Conservation (phyloP, 2,888 invertebrate genomes). For the Euspilapteryx auroguttella region DNA sequence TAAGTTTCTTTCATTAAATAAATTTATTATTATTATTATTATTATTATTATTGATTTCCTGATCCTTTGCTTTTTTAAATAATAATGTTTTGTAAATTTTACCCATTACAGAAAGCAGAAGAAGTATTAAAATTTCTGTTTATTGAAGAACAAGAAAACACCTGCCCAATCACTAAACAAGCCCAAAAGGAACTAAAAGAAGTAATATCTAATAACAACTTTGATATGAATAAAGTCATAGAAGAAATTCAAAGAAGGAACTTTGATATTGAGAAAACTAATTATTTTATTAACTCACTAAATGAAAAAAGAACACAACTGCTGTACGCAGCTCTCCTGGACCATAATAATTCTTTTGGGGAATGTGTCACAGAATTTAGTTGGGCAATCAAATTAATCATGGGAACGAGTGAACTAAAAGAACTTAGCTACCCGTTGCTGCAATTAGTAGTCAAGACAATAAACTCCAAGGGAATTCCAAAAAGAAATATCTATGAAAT, state of each 20-base stretch:
- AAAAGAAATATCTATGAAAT: slow-evolving; percentile 22
- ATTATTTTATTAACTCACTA: slow-evolving; percentile 13
- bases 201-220: slow-evolving; percentile 16
- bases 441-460: slow-evolving; percentile 21
- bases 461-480: slow-evolving; percentile 13
- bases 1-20: too few relatives aligned
- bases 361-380: slow-evolving; percentile 22
- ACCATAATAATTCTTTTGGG: slow-evolving; percentile 20
- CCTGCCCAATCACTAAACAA: too few relatives aligned
- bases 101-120: too few relatives aligned
- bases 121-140: too few relatives aligned
- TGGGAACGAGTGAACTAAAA: slow-evolving; percentile 33
- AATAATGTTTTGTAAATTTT: too few relatives aligned
- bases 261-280: slow-evolving; percentile 15
- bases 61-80: too few relatives aligned
- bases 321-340: slow-evolving; percentile 16
- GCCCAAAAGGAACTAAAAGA: slow-evolving; percentile 19
- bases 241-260: slow-evolving; percentile 12
- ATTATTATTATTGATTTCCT: too few relatives aligned
- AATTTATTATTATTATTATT: too few relatives aligned
- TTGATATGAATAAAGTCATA: slow-evolving; percentile 14
- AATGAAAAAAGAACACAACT: slow-evolving; percentile 17
- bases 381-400: slow-evolving; percentile 27
- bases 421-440: slow-evolving; percentile 25
- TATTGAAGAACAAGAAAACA: too few relatives aligned